Conservation (phyloP, 2,113 vertebrate genomes). For the Hippocampus zosterae region DNA sequence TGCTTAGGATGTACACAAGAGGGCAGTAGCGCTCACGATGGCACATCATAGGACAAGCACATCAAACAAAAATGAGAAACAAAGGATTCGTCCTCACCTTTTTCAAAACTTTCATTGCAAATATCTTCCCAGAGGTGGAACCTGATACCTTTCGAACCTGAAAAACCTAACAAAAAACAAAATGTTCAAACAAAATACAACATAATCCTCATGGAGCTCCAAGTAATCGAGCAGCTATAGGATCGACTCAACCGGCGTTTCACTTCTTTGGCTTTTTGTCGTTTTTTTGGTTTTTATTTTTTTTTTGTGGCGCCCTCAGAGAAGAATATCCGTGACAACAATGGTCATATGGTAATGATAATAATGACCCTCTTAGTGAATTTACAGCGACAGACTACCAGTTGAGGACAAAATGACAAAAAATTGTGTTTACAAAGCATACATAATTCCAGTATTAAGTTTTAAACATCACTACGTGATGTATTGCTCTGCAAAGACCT, state of each 20-base stretch:
- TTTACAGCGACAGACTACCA: neutral
- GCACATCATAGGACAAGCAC: neutral
- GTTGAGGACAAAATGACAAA: neutral
- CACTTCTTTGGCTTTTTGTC: too few relatives aligned
- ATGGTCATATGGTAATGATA: neutral
- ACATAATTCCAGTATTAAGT: neutral
- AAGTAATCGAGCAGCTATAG: neutral
- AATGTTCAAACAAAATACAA: neutral
- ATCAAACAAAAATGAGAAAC: neutral
- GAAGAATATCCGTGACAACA: neutral
- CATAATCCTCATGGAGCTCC: neutral
- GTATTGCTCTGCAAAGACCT: too few relatives aligned
- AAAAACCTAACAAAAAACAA: slow-evolving; percentile 79
- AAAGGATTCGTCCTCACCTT: slow-evolving; percentile 75
- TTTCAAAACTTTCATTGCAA: slow-evolving; percentile 99
- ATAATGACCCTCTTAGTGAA: neutral
- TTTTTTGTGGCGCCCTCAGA: neutral
- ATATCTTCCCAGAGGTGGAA: slow-evolving; percentile 92
- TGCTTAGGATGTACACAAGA: neutral
- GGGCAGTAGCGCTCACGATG: neutral
- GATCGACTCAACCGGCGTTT: too few relatives aligned
- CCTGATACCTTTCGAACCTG: slow-evolving; percentile 97
- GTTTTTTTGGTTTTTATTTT: neutral
- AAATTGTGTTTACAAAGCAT: neutral
- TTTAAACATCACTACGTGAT: too few relatives aligned